Evolutionary conservation across 1,140 invertebrate species (phyloP), one percentile per base, ranked within the genome.

Genomic region (Tetragnatha versicolor): DNA sequence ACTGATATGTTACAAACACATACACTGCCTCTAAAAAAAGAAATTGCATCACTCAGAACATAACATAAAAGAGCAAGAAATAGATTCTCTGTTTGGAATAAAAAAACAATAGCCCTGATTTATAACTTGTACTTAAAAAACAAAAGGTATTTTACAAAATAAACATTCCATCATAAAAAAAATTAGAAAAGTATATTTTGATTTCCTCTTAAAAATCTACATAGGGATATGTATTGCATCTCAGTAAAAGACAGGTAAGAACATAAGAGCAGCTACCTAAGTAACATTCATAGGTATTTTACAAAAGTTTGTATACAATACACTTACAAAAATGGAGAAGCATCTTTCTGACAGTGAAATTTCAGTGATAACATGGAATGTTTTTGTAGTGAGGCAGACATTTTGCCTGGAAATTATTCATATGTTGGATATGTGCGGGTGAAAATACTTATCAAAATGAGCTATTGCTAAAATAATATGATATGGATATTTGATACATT

Each of bases 1-100:
- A 77, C 73, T 77, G 73, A 77, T 77, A 77, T 77, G 73, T 77
- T 77, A 77, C 73, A 77, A 47, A 66, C 61, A 77, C 53, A 49
- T 61, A 77, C 45, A 66, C 35, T 53, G 58, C 55, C 51, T 47
- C 37, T 53, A 65, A 77, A 77, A 65, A 65, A 49, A 63, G 39
- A 31, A 60, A 39, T 51, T 45, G 22, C 33, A 10, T 73, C 20
- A 60, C 45, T 69, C 45, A 69, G 31, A 1, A 31, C n/a, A 33
- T 61, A 20, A 66, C 22, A 39, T 12, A 29, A 53, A 29, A 53
- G n/a, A 47, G 49, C 47, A 35, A 14, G 27, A 14, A 25, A 35
- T 29, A 51, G 29, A 33, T 25, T 31, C 31, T 55, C 29, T 53
- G 27, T 55, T 55, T 53, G 14, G 9, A n/a, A 33, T 37, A 33